Evolutionary conservation across 1,140 invertebrate genomes (phyloP), one percentile per base, ranked within the genome.

Genomic region (Pseudoatta argentina): DNA sequence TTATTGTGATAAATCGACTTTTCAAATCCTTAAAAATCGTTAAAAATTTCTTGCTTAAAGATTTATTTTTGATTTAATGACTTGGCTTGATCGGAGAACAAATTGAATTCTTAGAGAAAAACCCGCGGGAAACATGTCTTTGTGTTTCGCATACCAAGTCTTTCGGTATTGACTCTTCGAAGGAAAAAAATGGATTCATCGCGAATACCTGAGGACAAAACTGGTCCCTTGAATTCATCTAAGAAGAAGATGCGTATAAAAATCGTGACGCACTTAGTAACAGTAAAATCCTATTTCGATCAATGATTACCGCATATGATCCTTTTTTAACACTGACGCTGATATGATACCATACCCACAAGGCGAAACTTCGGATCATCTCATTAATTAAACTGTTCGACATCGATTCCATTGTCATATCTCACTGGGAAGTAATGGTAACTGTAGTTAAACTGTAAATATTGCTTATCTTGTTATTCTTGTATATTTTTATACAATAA

Each of bases 141-240:
- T 76, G 12, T 24, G n/a, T 16, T 21, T 21, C 21, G 27, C 24
- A 73, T 34, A 53, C 14, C n/a, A 34, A 55, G 8, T 16, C 30
- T 44, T 76, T 76, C 27, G 7, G 39, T 61, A 24, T 61, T 8
- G 1, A 14, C 14, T 57, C 12, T 57, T 18, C 0, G 21, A 34
- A 24, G 8, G 4, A 1, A 39, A 57, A 24, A 24, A 61, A 76
- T 14, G 34, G 0, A 59, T 44, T 3, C 7, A 2, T 4, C 8
- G 59, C 55, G 76, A 82, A 87, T 82, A 88, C 85, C 85, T 69
- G 44, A 48, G 51, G 21, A 86, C 21, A 67, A 82, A 88, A 88
- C 85, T 85, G 44, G 76, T 88, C 87, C 73, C 53, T 81, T 67
- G 76, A 88, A 88, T 81, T 86, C 75, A 67, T 78, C 34, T 87